Evolutionary conservation across 2,797 vertebrate species (phyloP).

Genomic region (Pygocentrus nattereri): DNA sequence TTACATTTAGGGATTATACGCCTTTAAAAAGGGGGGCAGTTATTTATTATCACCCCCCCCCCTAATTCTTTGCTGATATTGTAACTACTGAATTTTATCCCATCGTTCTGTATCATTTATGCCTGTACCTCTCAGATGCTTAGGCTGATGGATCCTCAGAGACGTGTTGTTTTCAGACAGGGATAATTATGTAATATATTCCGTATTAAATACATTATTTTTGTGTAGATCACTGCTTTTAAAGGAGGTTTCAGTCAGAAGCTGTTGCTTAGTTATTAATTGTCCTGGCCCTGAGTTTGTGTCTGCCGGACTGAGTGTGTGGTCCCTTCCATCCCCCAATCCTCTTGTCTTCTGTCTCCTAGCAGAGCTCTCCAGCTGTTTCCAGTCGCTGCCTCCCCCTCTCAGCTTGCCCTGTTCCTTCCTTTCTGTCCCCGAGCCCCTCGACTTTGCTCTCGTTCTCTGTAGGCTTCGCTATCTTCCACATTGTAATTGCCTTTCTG

Average conservation of each 20-base stretch:
- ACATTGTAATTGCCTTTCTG: background rate
- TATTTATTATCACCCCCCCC: too few relatives aligned
- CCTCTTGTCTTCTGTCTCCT: background rate
- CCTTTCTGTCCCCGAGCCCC: background rate
- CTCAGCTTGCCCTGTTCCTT: background rate
- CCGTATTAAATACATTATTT: too few relatives aligned
- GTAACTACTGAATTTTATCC: too few relatives aligned
- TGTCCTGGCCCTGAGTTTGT: background rate
- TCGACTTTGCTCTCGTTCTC: background rate
- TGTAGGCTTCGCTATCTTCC: conserved; percentile 20
- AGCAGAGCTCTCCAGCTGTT: conserved; percentile 7
- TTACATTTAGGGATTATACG: too few relatives aligned
- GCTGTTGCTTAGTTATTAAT: background rate
- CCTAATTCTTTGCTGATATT: too few relatives aligned
- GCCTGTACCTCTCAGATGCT: too few relatives aligned
- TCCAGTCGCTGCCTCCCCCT: background rate
- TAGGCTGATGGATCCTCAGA: too few relatives aligned
- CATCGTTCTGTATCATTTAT: too few relatives aligned
- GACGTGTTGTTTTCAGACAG: too few relatives aligned
- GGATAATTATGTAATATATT: too few relatives aligned
- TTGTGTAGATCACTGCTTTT: background rate
- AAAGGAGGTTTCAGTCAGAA: background rate
- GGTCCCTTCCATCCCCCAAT: background rate
- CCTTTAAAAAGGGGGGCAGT: too few relatives aligned
- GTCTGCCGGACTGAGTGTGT: background rate